Evolutionary conservation across 2,888 invertebrate species (phyloP).

Genomic region (Slavum lentiscoides): DNA sequence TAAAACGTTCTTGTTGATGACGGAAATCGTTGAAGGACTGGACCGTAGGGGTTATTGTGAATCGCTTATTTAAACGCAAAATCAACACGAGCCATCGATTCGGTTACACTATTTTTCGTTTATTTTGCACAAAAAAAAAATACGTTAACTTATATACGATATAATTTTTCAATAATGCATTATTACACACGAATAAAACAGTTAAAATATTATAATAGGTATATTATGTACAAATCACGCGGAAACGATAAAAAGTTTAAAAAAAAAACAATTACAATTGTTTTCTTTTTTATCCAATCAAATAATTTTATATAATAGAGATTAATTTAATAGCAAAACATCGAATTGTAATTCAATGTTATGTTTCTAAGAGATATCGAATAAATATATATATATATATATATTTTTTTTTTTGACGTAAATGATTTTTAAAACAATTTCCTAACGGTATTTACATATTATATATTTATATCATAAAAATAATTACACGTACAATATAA

Average conservation of each 20-base stretch:
- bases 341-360: slow-evolving; percentile 12
- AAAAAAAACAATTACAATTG: slow-evolving; percentile 14
- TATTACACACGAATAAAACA: slow-evolving; percentile 39
- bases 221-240: slow-evolving; percentile 15
- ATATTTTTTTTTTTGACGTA: neutral
- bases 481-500: slow-evolving; percentile 7
- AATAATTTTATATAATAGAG: slow-evolving; percentile 19
- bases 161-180: slow-evolving; percentile 33
- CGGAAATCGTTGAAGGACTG: no score
- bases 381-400: slow-evolving; percentile 1
- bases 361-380: no score
- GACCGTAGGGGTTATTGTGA: no score
- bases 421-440: slow-evolving; percentile 4
- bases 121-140: slow-evolving; percentile 19
- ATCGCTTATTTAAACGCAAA: no score
- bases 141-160: neutral
- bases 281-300: neutral
- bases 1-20: no score
- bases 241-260: slow-evolving; percentile 16
- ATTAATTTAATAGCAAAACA: slow-evolving; percentile 21
- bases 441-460: slow-evolving; percentile 30
- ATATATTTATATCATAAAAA: neutral
- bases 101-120: slow-evolving; percentile 22
- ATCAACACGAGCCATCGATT: neutral
- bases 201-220: neutral